Base-by-base conservation (phyloP, 2,888 invertebrate species). In the Axea sp. region DNA sequence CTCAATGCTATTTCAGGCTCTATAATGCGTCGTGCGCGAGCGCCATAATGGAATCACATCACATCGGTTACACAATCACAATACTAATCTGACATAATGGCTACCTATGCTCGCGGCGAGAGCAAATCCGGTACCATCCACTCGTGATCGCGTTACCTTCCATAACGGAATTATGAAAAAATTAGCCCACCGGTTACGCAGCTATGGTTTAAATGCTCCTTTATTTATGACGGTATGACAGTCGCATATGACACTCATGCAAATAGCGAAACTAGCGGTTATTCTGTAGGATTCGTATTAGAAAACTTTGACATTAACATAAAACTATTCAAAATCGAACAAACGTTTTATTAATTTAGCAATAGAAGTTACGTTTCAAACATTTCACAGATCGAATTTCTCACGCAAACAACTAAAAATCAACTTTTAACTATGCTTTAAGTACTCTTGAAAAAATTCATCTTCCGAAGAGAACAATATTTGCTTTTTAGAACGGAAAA, bases 51-150 rank as follows among this genome's bases (percentile, higher is more conserved):
- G 86, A 86, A 84, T 84, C 85, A 85, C 83, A 81, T 84, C 84
- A 82, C 85, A 86, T 85, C 84, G 84, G 84, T 86, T 86, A 86
- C 86, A 86, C 85, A 86, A 86, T 85, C 83, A 86, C 86, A 87
- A 87, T 86, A 81, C 84, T 85, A 86, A 87, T 86, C 81, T 80
- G 83, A 81, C 82, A 83, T 86, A 84, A 83, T 83, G 79, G 82
- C 81, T 78, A 78, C 79, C 78, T 79, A 80, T 75, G 77, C 76
- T 80, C 75, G 77, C 75, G 62, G 64, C 71, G 45, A 53, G 60
- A 51, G 59, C 47, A 71, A 69, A 65, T 53, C 51, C 60, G 47
- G 64, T 74, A 73, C 73, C 49, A 75, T 73, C 75, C 71, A 69
- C 64, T 71, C 41, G 15, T 60, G 33, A 62, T 76, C 69, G 67